Conservation (phyloP, 1,140 invertebrate genomes). For the Linepithema humile region DNA sequence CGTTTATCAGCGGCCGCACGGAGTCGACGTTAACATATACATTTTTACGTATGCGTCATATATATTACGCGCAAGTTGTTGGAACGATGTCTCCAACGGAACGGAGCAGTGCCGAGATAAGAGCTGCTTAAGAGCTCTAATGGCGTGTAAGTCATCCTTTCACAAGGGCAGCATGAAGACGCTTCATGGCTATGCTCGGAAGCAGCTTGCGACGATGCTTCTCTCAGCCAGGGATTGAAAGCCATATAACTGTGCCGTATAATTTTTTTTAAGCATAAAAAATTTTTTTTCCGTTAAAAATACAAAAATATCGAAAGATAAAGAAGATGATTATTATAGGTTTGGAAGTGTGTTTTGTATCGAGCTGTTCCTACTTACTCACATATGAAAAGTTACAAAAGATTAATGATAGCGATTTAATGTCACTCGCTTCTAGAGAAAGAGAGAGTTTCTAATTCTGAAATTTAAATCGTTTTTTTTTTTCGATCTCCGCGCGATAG, state of each 20-base stretch:
- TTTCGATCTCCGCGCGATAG: background rate
- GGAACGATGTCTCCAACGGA: slow-evolving; percentile 5
- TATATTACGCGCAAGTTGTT: background rate
- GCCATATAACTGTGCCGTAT: background rate
- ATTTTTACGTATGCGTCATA: background rate
- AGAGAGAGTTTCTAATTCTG: background rate
- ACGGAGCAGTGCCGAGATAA: slow-evolving; percentile 52
- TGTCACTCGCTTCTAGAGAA: background rate
- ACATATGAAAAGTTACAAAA: background rate
- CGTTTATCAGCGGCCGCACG: background rate
- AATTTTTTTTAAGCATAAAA: too few species aligned
- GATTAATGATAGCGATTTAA: slow-evolving; percentile 28
- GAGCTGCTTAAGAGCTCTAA: slow-evolving; percentile 65
- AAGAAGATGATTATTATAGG: background rate
- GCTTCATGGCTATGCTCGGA: background rate
- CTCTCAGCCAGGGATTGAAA: background rate
- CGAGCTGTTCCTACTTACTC: background rate
- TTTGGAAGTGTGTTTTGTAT: background rate
- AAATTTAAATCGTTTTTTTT: slow-evolving; percentile 17
- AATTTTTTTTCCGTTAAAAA: too few species aligned
- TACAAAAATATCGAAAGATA: background rate
- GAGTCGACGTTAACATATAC: background rate
- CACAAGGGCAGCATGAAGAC: background rate
- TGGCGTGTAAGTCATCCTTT: slow-evolving; percentile 60
- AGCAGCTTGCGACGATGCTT: background rate